These are phyloP conservation scores for Papilio helenus DNA, from an alignment of 1,140 invertebrate genomes.

Conservation along the genomic window DNA sequence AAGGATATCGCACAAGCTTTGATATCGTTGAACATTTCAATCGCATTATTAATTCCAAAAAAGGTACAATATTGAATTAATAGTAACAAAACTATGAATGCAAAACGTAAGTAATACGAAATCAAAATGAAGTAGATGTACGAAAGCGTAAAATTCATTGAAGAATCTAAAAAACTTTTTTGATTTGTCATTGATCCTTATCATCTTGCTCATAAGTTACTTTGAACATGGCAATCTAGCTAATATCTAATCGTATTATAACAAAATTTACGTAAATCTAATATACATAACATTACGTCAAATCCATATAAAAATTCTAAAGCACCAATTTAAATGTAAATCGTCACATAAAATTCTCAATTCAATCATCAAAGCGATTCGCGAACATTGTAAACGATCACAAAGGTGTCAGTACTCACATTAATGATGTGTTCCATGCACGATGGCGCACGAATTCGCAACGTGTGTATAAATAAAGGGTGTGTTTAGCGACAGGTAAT, in stretches of 20 bases:
- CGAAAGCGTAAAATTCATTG: too few species aligned
- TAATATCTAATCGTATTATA: background rate
- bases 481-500: constrained; percentile 41
- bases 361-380: constrained; percentile 5
- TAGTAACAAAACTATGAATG: too few species aligned
- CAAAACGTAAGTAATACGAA: too few species aligned
- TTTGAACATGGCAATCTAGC: too few species aligned
- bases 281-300: too few species aligned
- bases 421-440: constrained; percentile 18
- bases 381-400: constrained; percentile 12
- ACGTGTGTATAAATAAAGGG: constrained; percentile 25
- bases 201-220: too few species aligned
- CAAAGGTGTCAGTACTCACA: constrained; percentile 34
- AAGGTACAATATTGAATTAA: too few species aligned
- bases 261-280: background rate
- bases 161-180: too few species aligned
- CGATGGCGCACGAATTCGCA: background rate
- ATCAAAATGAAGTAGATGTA: too few species aligned
- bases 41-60: background rate
- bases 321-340: background rate
- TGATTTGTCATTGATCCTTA: too few species aligned
- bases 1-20: background rate
- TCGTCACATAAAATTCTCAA: background rate
- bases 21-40: background rate
- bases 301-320: background rate